A percentile compares a stretch with the other conserved stretches of the same genome.
Conservation (phyloP, 2,888 invertebrate genomes). For the Drosophila glabriapex region DNA sequence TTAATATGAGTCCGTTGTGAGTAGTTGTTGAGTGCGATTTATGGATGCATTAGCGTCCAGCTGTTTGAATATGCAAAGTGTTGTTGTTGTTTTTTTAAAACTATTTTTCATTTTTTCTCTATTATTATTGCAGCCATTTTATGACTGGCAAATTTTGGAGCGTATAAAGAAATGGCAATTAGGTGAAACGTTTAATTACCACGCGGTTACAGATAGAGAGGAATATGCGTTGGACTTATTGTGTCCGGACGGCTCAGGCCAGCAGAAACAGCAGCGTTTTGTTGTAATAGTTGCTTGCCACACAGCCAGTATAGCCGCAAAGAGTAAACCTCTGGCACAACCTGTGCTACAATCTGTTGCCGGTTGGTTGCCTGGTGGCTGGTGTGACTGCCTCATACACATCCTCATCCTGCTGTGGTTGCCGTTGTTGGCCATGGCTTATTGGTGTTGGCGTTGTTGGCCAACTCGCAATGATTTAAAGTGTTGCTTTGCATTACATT, state of each 20-base stretch:
- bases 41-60: constrained; percentile 70
- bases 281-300: constrained; percentile 10
- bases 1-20: constrained; percentile 17
- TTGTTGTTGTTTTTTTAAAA: neutral
- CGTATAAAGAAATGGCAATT: constrained; percentile 65
- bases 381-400: constrained; percentile 16
- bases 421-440: constrained; percentile 52
- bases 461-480: constrained; percentile 83
- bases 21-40: constrained; percentile 47
- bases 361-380: constrained; percentile 8
- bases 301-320: constrained; percentile 3
- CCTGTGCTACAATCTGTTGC: constrained; percentile 39
- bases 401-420: constrained; percentile 31
- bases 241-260: constrained; percentile 30
- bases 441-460: constrained; percentile 73
- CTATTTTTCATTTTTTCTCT: constrained; percentile 8
- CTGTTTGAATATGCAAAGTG: constrained; percentile 49
- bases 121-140: constrained; percentile 37
- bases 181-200: constrained; percentile 70
- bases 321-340: constrained; percentile 29
- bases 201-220: constrained; percentile 5
- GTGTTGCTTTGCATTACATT: constrained; percentile 85
- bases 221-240: constrained; percentile 32
- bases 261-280: constrained; percentile 25
- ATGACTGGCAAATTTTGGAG: constrained; percentile 66